phyloP scores from a whole-genome alignment of 2,888 invertebrate genomes.

The Coelinius sp. region DNA sequence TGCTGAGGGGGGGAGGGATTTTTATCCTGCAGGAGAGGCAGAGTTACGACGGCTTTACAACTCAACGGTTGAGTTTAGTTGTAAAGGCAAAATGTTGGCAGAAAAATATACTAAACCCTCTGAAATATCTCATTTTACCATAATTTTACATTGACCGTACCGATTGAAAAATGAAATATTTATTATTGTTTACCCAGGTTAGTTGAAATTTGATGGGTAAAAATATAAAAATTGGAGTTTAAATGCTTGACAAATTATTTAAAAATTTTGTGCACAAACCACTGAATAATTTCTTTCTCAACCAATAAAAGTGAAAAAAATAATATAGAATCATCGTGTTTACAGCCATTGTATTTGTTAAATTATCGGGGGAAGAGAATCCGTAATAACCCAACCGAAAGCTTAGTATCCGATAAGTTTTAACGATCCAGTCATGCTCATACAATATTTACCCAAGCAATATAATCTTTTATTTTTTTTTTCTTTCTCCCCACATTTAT shows the following conservation, averaged over 20 bases:
- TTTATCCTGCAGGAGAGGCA: slow-evolving; percentile 57
- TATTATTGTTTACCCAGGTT: no score
- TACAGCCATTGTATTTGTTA: slow-evolving; percentile 40
- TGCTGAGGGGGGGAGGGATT: slow-evolving; percentile 21
- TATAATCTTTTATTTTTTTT: slow-evolving; percentile 1
- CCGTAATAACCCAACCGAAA: slow-evolving; percentile 26
- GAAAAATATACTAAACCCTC: slow-evolving; percentile 8
- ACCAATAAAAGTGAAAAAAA: slow-evolving; percentile 33
- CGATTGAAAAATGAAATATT: slow-evolving; percentile 7
- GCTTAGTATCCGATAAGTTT: background rate
- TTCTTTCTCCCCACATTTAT: background rate
- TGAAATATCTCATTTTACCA: slow-evolving; percentile 23
- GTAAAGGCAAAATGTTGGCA: background rate
- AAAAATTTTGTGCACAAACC: background rate
- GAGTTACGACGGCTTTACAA: slow-evolving; percentile 58
- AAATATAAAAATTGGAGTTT: background rate
- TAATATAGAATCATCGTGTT: slow-evolving; percentile 41
- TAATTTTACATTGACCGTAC: background rate
- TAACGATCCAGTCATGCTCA: background rate
- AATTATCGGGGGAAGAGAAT: slow-evolving; percentile 20
- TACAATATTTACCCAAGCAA: background rate
- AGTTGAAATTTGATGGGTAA: no score
- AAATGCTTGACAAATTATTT: background rate
- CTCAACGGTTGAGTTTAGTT: slow-evolving; percentile 40
- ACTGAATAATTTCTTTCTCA: background rate